These are phyloP conservation scores for Saguinus imperator DNA, from an alignment of 2,113 vertebrate genomes.

Conservation along the genomic window DNA sequence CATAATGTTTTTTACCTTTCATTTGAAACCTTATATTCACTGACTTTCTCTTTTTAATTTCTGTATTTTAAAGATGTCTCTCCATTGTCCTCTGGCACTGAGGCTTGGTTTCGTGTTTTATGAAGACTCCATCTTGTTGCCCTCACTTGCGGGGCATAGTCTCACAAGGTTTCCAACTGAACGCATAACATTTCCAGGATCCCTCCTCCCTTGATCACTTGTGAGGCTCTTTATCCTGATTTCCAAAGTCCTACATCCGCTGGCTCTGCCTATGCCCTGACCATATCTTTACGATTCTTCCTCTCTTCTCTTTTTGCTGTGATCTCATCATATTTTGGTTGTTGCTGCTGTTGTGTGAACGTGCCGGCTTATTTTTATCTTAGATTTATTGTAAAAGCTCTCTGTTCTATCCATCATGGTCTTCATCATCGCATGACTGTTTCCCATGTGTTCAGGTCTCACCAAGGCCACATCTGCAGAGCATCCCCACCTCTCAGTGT, in stretches of 20 bases:
- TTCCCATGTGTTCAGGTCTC: not conserved
- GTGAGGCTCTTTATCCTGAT: not conserved
- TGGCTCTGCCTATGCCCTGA: rapidly evolving
- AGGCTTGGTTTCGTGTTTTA: not conserved
- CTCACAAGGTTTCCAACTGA: not conserved
- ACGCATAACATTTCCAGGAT: not conserved
- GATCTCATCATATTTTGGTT: rapidly evolving
- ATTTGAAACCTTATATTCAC: not conserved
- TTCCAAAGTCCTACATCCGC: not conserved
- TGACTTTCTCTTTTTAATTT: not conserved
- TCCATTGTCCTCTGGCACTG: not conserved
- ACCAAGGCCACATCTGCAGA: not conserved
- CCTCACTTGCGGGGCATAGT: not conserved
- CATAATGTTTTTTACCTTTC: not conserved
- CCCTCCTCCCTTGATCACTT: not conserved
- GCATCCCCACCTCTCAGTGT: not conserved
- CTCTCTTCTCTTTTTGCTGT: rapidly evolving
- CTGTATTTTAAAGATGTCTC: not conserved
- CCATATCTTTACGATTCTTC: rapidly evolving
- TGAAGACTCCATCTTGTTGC: not conserved
- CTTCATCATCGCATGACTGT: not conserved
- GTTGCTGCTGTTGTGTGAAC: rapidly evolving
- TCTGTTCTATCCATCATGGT: not conserved
- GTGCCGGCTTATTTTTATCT: not conserved
- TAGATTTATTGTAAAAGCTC: not conserved